Percentiles rank a stretch among this genome's conserved stretches.
These are phyloP conservation scores for Drosophila kikkawai DNA, from an alignment of 1,140 invertebrate species.

Conservation along the genomic window DNA sequence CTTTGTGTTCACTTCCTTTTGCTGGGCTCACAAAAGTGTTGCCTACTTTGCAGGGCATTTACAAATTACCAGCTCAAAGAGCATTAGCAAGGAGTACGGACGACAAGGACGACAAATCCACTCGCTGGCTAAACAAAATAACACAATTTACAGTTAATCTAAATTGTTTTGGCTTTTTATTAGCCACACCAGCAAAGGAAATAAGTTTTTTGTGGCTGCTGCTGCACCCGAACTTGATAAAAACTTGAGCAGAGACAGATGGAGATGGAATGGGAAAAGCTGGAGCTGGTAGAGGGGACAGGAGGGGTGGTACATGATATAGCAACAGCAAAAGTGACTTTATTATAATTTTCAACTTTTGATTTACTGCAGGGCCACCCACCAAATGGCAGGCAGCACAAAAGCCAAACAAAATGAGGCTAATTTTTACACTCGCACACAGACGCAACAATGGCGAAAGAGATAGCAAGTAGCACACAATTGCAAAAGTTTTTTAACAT, in stretches of 20 bases:
- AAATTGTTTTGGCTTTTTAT: slow-evolving; percentile 81
- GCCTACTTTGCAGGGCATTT: slow-evolving; percentile 71
- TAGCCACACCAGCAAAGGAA: slow-evolving; percentile 60
- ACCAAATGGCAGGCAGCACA: slow-evolving; percentile 44
- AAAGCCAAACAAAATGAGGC: slow-evolving; percentile 76
- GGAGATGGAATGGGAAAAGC: slow-evolving; percentile 11
- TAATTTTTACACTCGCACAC: slow-evolving; percentile 70
- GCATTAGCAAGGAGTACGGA: slow-evolving; percentile 33
- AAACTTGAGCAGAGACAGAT: slow-evolving; percentile 63
- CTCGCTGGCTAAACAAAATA: slow-evolving; percentile 75
- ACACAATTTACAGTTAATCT: slow-evolving; percentile 84
- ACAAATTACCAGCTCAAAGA: slow-evolving; percentile 62
- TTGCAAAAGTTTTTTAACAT: slow-evolving; percentile 74
- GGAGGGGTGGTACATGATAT: slow-evolving; percentile 54
- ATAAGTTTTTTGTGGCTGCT: slow-evolving; percentile 77
- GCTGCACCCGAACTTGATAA: slow-evolving; percentile 78
- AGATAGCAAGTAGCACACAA: slow-evolving; percentile 74
- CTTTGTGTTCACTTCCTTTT: slow-evolving; percentile 63
- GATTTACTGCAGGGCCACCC: slow-evolving; percentile 69
- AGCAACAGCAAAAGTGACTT: slow-evolving; percentile 76
- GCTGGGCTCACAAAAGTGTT: slow-evolving; percentile 68
- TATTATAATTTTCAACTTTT: slow-evolving; percentile 84
- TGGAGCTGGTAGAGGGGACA: neutral
- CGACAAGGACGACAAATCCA: slow-evolving; percentile 51
- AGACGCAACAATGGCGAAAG: slow-evolving; percentile 40